Evolutionary conservation across 2,797 vertebrate genomes (phyloP), one percentile per base, ranked within the genome.

Genomic region (Pogoniulus pusillus): DNA sequence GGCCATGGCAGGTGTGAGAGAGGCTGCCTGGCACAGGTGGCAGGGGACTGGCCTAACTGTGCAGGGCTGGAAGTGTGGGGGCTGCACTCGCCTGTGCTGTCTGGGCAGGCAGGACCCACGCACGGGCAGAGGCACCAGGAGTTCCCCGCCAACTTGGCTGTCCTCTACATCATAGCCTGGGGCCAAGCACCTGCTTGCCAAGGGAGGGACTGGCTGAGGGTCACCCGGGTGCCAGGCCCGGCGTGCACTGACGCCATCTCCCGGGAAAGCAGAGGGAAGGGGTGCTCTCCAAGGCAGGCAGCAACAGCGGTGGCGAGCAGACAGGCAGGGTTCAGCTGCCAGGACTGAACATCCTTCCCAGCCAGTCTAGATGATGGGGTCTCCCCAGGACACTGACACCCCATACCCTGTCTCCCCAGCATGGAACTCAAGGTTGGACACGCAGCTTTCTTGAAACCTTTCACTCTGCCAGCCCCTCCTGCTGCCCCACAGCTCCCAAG

Each of bases 21-120:
- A 65, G 66, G 47, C 81, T 37, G 17, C 71, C 68, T 90, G 90
- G 87, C 90, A 79, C 80, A 71, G 19, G 43, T 5, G 3, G 66
- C 63, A 23, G 3, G 3, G 53, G 47, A 51, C 63, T 1, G 2
- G 47, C 47, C 72, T 2, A 6, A 20, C 43, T 8, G 30, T 16
- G 8, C 0, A 0, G 43, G 47, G 47, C 11, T 43, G 59, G 47
- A 54, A 32, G 70, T 3, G 2, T 1, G 41, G 66, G 55, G 51
- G 32, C 74, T 57, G 16, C 0, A 0, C 37, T 84, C 0, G 0
- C 60, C 55, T 4, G 0, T 7, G 1, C 59, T 0, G 16, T 90
- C 85, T 89, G 73, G 59, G 57, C 60, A 49, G 78, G 72, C 54
- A 69, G 78, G 75, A 75, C 29, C 35, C 0, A 1, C 84, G 57